Evolutionary conservation across 2,797 vertebrate species (phyloP).

Genomic region (Euthynnus affinis): DNA sequence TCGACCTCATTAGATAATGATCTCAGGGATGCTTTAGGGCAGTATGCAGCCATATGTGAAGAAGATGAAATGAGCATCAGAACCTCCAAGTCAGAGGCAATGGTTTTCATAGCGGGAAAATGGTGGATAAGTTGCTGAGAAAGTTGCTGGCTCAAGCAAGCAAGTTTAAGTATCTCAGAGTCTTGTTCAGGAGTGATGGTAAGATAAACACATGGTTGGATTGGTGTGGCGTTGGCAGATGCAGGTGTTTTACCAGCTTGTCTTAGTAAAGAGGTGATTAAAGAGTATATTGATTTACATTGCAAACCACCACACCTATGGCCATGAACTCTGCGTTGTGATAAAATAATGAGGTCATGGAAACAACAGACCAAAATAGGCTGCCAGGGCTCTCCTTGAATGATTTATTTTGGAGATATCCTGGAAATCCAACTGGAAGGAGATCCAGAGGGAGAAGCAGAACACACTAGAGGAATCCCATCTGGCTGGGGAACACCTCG

Average conservation of each 20-base stretch:
- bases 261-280: neutral
- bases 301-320: too few species aligned
- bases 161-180: neutral
- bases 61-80: neutral
- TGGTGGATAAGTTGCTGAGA: too few species aligned
- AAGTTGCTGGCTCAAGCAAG: neutral
- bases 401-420: constrained; percentile 1
- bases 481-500: neutral
- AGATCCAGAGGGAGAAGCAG: neutral
- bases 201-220: neutral
- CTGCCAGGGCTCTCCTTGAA: neutral
- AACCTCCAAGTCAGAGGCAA: neutral
- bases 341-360: neutral
- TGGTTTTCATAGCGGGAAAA: neutral
- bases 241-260: neutral
- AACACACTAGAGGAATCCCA: constrained; percentile 11
- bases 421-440: neutral
- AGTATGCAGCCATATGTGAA: too few species aligned
- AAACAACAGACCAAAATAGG: neutral
- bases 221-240: neutral
- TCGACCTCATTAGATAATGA: neutral
- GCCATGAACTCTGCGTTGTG: too few species aligned
- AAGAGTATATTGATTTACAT: too few species aligned
- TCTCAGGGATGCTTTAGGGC: neutral
- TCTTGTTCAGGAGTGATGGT: neutral